A percentile compares a stretch with the other conserved stretches of the same genome.
These are phyloP conservation scores for Chymomyza procnemis DNA, from an alignment of 2,888 invertebrate genomes.

Conservation along the genomic window DNA sequence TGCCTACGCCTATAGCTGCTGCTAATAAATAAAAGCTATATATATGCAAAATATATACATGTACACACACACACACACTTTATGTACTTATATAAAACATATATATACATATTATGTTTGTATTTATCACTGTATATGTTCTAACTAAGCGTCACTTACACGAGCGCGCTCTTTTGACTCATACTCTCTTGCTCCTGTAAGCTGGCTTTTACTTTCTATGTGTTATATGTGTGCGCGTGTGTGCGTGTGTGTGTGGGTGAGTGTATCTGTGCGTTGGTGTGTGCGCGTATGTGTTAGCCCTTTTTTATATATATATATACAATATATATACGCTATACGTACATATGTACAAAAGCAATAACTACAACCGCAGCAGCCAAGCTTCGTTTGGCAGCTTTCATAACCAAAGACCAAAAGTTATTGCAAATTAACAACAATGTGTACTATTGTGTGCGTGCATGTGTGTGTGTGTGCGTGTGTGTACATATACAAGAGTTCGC, in stretches of 20 bases:
- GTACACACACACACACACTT: not conserved
- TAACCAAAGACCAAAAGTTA: not conserved
- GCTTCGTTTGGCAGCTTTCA: not conserved
- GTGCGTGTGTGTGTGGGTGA: conserved; percentile 6
- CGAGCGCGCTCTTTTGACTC: not conserved
- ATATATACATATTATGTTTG: conserved; percentile 3
- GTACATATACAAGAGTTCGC: conserved; percentile 13
- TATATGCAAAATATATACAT: conserved; percentile 26
- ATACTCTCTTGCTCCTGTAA: no score
- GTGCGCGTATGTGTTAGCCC: conserved; percentile 3
- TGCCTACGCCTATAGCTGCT: no score
- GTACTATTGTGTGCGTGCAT: conserved; percentile 7
- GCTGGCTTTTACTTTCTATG: not conserved
- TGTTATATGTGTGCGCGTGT: conserved; percentile 16
- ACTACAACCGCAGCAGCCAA: not conserved
- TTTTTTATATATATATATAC: not conserved
- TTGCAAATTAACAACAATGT: not conserved
- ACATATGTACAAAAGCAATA: not conserved
- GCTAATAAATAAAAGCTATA: not conserved
- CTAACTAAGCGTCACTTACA: not conserved
- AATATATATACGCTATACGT: not conserved
- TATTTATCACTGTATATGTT: not conserved
- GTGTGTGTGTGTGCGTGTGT: conserved; percentile 12
- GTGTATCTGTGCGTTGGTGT: conserved; percentile 19
- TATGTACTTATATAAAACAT: not conserved